phyloP scores from a whole-genome alignment of 2,888 invertebrate genomes.

The Colostygia pectinataria region DNA sequence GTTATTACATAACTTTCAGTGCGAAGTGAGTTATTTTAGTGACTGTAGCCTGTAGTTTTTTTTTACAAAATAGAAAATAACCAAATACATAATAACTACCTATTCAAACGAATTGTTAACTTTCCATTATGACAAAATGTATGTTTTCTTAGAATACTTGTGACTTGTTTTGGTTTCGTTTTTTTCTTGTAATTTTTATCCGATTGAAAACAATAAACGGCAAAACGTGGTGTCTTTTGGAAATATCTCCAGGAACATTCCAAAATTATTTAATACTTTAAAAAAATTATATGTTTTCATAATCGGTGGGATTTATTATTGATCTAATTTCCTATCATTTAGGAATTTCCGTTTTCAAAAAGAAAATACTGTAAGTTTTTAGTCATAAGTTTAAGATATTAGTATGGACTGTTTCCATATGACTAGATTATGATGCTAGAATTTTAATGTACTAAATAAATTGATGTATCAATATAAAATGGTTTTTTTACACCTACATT shows the following conservation, averaged over 20 bases:
- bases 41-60: slow-evolving; percentile 13
- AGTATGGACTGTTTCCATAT: slow-evolving; percentile 54
- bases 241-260: slow-evolving; percentile 28
- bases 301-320: slow-evolving; percentile 23
- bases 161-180: slow-evolving; percentile 11
- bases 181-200: background rate
- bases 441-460: slow-evolving; percentile 56
- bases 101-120: background rate
- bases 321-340: slow-evolving; percentile 40
- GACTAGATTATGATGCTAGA: slow-evolving; percentile 54
- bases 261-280: slow-evolving; percentile 15
- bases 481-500: too few species aligned
- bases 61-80: slow-evolving; percentile 3
- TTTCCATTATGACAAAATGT: slow-evolving; percentile 1
- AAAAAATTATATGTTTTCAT: slow-evolving; percentile 2
- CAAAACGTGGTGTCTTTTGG: background rate
- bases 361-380: slow-evolving; percentile 43
- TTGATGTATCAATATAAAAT: slow-evolving; percentile 44
- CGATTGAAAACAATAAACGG: background rate
- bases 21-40: slow-evolving; percentile 10
- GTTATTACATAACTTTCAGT: background rate
- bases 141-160: background rate
- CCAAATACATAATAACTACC: slow-evolving; percentile 11
- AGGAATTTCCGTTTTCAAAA: slow-evolving; percentile 37
- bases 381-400: slow-evolving; percentile 56